Evolutionary conservation across 64 coral and sea anemone species (phyloP).

Genomic region (Cladopsammia gracilis): DNA sequence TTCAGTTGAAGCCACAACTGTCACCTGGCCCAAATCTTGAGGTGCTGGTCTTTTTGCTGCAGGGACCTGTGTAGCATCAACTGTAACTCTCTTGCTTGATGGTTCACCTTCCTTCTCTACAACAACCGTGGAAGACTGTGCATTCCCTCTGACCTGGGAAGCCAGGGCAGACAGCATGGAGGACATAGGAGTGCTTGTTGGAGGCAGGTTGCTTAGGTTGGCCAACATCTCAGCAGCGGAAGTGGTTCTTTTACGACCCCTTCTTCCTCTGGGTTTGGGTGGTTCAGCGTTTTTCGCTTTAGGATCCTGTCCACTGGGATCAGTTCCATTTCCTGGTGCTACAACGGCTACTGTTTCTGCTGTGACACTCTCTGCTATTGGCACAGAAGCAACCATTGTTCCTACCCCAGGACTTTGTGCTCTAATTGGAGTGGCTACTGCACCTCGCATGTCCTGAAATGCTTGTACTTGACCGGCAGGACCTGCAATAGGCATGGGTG

Average conservation of each 20-base stretch:
- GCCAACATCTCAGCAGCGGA: constrained; percentile 93
- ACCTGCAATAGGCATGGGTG: constrained; percentile 76
- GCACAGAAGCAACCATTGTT: constrained; percentile 30
- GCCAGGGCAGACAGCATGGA: constrained; percentile 93
- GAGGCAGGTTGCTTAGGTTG: constrained; percentile 74
- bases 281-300: background rate
- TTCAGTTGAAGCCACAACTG: background rate
- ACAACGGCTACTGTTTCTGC: constrained; percentile 64
- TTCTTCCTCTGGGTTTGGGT: constrained; percentile 60
- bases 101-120: constrained; percentile 21
- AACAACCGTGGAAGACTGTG: background rate
- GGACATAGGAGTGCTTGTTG: constrained; percentile 89
- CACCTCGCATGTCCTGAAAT: constrained; percentile 71
- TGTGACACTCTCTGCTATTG: constrained; percentile 52
- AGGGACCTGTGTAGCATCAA: constrained; percentile 12
- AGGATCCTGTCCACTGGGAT: constrained; percentile 23
- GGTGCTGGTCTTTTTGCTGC: background rate
- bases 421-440: constrained; percentile 71
- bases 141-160: constrained; percentile 63
- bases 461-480: constrained; percentile 69
- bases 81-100: constrained; percentile 23
- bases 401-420: constrained; percentile 69
- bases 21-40: background rate
- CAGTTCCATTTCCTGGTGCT: constrained; percentile 49
- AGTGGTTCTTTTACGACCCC: constrained; percentile 78